phyloP scores from a whole-genome alignment of 1,140 invertebrate genomes.

The Dinoponera quadriceps region DNA sequence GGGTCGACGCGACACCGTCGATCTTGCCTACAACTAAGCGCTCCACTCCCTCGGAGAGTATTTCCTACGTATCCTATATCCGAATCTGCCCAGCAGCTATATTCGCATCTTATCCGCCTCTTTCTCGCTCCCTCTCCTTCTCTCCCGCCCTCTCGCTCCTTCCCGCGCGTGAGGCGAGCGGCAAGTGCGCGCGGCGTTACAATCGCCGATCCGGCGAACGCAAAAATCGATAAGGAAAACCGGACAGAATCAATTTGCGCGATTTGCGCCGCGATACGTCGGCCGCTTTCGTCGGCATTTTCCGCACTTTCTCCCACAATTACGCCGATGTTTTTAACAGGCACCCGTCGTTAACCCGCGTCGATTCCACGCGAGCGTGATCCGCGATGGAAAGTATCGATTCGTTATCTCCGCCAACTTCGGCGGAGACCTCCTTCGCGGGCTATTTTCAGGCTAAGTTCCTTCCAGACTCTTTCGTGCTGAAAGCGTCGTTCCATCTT shows the following conservation, averaged over 20 bases:
- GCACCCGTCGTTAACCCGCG: neutral
- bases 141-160: slow-evolving; percentile 16
- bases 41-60: slow-evolving; percentile 49
- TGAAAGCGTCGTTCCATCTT: too few relatives aligned
- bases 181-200: neutral
- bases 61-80: slow-evolving; percentile 38
- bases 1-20: slow-evolving; percentile 62
- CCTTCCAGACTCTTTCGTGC: too few relatives aligned
- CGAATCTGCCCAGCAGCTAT: slow-evolving; percentile 21
- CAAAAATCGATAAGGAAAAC: neutral
- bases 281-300: slow-evolving; percentile 18
- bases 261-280: neutral
- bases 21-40: slow-evolving; percentile 57
- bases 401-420: too few relatives aligned
- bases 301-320: slow-evolving; percentile 48
- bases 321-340: slow-evolving; percentile 1
- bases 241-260: neutral
- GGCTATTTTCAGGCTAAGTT: too few relatives aligned
- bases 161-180: neutral
- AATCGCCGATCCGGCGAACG: neutral
- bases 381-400: slow-evolving; percentile 8
- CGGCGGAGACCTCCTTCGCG: too few relatives aligned
- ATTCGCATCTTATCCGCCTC: slow-evolving; percentile 34
- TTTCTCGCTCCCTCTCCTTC: slow-evolving; percentile 28
- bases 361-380: slow-evolving; percentile 1